phyloP scores from a whole-genome alignment of 2,113 vertebrate genomes.

The Pseudorhombus dupliciocellatus region DNA sequence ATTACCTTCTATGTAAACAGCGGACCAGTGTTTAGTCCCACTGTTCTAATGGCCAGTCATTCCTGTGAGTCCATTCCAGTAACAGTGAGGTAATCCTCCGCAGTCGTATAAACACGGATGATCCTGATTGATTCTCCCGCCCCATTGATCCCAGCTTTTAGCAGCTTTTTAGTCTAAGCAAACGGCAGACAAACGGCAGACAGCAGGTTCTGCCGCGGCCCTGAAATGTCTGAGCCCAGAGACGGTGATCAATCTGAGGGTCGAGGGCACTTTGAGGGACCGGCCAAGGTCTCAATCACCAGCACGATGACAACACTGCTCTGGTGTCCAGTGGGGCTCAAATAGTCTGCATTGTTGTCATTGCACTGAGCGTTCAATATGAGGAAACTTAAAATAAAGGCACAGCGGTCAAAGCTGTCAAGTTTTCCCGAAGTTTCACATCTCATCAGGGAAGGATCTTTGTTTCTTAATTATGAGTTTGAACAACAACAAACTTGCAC shows the following conservation, averaged over 20 bases:
- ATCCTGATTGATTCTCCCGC: slow-evolving; percentile 72
- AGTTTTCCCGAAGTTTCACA: too few species aligned
- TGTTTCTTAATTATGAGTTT: too few species aligned
- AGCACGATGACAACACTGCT: background rate
- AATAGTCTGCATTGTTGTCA: background rate
- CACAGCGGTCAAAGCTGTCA: too few species aligned
- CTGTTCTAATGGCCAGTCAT: slow-evolving; percentile 63
- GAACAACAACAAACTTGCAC: too few species aligned
- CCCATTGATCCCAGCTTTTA: slow-evolving; percentile 72
- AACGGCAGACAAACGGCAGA: slow-evolving; percentile 58
- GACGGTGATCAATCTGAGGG: slow-evolving; percentile 44
- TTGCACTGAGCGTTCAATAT: background rate
- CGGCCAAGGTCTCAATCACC: background rate
- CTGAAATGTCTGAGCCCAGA: slow-evolving; percentile 39
- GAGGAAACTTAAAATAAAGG: too few species aligned
- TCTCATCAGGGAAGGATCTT: too few species aligned
- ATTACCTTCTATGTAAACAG: slow-evolving; percentile 71
- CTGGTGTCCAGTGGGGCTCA: background rate
- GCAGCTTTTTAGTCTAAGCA: slow-evolving; percentile 66
- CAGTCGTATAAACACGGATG: slow-evolving; percentile 75
- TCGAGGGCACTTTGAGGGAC: background rate
- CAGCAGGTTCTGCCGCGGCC: slow-evolving; percentile 43
- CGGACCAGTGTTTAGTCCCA: slow-evolving; percentile 54
- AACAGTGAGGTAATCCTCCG: slow-evolving; percentile 74
- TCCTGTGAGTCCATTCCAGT: slow-evolving; percentile 65